These are phyloP conservation scores for Blomia tropicalis DNA, from an alignment of 2,888 invertebrate species.

Conservation along the genomic window DNA sequence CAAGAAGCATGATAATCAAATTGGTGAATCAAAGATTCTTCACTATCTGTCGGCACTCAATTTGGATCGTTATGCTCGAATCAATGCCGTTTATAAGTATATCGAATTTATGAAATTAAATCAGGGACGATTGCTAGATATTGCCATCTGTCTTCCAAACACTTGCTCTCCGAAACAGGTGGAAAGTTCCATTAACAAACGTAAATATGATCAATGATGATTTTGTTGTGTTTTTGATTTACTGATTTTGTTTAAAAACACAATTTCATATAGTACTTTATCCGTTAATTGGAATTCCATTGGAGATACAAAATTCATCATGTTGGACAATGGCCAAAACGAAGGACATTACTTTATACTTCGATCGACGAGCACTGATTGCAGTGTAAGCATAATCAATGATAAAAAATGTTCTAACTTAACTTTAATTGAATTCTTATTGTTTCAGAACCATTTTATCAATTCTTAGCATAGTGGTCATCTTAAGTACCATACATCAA, in stretches of 20 bases:
- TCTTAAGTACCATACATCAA: constrained; percentile 4
- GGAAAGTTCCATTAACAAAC: constrained; percentile 13
- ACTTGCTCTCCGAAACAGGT: constrained; percentile 20
- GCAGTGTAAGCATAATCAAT: constrained; percentile 5
- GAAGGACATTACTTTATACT: background rate
- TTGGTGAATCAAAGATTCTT: background rate
- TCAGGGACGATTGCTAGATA: constrained; percentile 7
- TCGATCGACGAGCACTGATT: background rate
- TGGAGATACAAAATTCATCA: constrained; percentile 5
- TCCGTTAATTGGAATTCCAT: constrained; percentile 15
- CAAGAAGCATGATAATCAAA: background rate
- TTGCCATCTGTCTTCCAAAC: constrained; percentile 24
- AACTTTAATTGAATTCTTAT: background rate
- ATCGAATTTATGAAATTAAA: constrained; percentile 13
- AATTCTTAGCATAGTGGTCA: background rate
- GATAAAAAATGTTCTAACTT: background rate
- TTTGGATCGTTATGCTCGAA: constrained; percentile 7
- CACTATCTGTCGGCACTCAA: background rate
- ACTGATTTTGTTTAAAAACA: background rate
- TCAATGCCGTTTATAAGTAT: constrained; percentile 13
- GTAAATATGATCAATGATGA: background rate
- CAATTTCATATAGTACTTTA: constrained; percentile 12
- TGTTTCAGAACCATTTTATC: background rate
- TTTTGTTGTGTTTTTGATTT: background rate
- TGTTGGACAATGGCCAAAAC: background rate